Base-by-base conservation (phyloP, 2,797 vertebrate species). In the Anolis apletophallus region DNA sequence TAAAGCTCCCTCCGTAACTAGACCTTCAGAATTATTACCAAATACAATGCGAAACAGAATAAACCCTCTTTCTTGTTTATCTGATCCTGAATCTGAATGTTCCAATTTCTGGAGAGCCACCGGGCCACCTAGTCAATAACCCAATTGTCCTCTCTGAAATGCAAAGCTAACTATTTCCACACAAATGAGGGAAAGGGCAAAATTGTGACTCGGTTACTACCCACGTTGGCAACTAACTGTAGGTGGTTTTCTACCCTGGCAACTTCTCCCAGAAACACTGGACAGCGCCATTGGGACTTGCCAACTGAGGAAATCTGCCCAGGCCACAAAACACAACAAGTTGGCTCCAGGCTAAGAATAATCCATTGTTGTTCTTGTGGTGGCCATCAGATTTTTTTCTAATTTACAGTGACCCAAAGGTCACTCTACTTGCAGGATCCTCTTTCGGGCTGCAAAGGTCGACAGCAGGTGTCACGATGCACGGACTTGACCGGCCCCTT, bases 211-310 rank as follows among this genome's bases (percentile, higher is more conserved):
- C 21, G 11, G 81, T 57, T 36, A 17, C 75, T 73, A 29, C 80
- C 75, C 84, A 83, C 7, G 1, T 14, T 8, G 52, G 40, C 0
- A 3, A 2, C 32, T 0, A 3, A 2, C 32, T 81, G 88, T 82
- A 87, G 72, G 54, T 50, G 69, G 59, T 59, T 61, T 36, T 82
- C 83, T 77, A 84, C 81, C 81, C 75, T 82, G 87, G 67, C 3
- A n/a, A 57, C 75, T 29, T 54, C 23, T 52, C 40, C 67, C 74
- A 40, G 46, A 77, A 52, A 61, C 26, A 36, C 50, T 78, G 64
- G 67, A 17, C 36, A 59, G 68, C 32, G 9, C 8, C 16, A 50
- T 11, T 3, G 7, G 57, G 46, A 79, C 34, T 59, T 16, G 8
- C 52, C 40, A 8, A 21, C 34, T 29, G 34, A 36, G 40, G 19